Conservation (phyloP, 2,113 vertebrate species). For the Trogon surrucura region DNA sequence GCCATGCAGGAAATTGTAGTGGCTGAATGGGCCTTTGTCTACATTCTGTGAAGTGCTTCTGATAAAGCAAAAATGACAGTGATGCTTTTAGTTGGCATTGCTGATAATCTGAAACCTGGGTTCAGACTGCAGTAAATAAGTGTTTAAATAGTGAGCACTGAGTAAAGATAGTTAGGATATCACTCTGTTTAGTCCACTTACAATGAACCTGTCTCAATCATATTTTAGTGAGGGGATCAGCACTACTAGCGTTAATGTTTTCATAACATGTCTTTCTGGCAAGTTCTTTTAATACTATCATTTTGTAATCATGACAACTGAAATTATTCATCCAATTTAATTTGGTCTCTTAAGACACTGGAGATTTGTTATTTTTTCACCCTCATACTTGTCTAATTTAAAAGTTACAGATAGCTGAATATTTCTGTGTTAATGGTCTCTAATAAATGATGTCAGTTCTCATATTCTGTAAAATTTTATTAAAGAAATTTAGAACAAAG, state of each 20-base stretch:
- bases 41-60: not conserved
- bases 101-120: not conserved
- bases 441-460: not conserved
- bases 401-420: constrained; percentile 60
- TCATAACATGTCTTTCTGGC: not conserved
- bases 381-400: constrained; percentile 42
- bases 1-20: not conserved
- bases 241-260: not conserved
- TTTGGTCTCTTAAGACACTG: constrained; percentile 17
- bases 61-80: not conserved
- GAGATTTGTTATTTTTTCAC: constrained; percentile 54
- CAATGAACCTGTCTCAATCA: not conserved
- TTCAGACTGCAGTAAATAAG: not conserved
- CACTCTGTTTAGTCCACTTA: not conserved
- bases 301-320: constrained; percentile 61
- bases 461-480: constrained; percentile 25
- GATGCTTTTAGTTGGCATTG: not conserved
- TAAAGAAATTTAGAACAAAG: not conserved
- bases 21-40: not conserved
- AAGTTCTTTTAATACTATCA: constrained; percentile 17
- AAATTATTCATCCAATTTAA: constrained; percentile 55
- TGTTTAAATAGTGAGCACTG: not conserved
- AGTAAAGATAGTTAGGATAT: not conserved
- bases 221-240: not conserved
- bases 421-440: constrained; percentile 47